Base-by-base conservation (phyloP, 2,888 invertebrate genomes). In the Nomada fabriciana region DNA sequence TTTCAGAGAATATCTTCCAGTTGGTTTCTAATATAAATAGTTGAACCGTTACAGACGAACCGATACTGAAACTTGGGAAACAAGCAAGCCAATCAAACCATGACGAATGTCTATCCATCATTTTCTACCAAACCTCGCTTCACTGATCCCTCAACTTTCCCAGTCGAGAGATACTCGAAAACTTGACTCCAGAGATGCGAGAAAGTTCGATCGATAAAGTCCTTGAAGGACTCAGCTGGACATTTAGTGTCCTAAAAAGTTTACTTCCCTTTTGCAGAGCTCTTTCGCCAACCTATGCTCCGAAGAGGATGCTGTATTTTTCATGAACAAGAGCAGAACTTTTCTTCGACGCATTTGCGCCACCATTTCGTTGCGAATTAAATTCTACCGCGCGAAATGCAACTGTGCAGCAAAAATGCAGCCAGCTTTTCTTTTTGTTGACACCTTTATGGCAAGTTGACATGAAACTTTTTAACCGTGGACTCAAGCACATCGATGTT, bases 131-230 rank as follows among this genome's bases (percentile, higher is more conserved):
- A 70, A 20, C 29, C 42, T 53, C n/a, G 42, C 55, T 68, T 47
- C n/a, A 47, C 42, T 15, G 29, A 57, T 53, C 59, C 73, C 76
- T 73, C 70, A 73, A 76, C 69, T 77, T 61, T 43, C 36, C 13
- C 59, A 25, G 36, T 67, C 43, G 68, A 73, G 71, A 71, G 78
- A 75, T 70, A 69, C 75, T 72, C 69, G 61, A 76, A 47, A 59
- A 76, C 57, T 70, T 53, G 59, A 23, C 64, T 36, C 52, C 18
- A 59, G 50, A 59, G 79, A 79, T 75, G 52, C 59, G 68, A 72
- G 64, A 43, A 64, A 79, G 68, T 72, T 29, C 57, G 79, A 79
- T 78, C 79, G 75, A 79, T 83, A 76, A 20, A 47, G 50, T 82
- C 15, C 71, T 82, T 47, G 36, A 77, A 71, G 70, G 76, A 71